Percentiles rank a stretch among this genome's conserved stretches.
These are phyloP conservation scores for Plodia interpunctella DNA, from an alignment of 1,140 invertebrate species.

Conservation along the genomic window DNA sequence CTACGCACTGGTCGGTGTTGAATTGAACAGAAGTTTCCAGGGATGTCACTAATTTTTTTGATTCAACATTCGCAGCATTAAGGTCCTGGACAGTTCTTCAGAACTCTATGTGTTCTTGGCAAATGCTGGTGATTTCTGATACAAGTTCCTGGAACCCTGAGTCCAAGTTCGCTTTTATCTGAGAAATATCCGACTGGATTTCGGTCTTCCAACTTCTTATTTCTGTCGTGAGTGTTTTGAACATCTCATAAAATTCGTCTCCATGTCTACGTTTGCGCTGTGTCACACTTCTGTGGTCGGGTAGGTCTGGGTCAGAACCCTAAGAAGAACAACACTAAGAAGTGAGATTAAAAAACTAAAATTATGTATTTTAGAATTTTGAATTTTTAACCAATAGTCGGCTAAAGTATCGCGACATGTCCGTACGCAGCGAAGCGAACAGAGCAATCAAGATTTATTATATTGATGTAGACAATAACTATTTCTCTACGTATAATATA, in stretches of 20 bases:
- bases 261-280: constrained; percentile 11
- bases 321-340: too few species aligned
- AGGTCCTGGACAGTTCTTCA: background rate
- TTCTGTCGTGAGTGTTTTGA: background rate
- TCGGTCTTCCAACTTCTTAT: constrained; percentile 9
- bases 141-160: background rate
- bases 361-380: too few species aligned
- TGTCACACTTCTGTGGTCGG: background rate
- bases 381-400: too few species aligned
- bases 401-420: too few species aligned
- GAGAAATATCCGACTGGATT: constrained; percentile 4
- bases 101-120: constrained; percentile 6
- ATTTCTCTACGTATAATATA: background rate
- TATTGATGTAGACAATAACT: background rate
- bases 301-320: constrained; percentile 8
- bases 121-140: constrained; percentile 2
- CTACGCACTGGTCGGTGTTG: constrained; percentile 6
- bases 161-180: constrained; percentile 2
- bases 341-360: too few species aligned
- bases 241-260: constrained; percentile 1
- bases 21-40: constrained; percentile 9
- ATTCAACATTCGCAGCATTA: background rate
- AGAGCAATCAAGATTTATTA: background rate
- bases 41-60: background rate
- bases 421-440: too few species aligned